These are phyloP conservation scores for Orientallactaga sibirica DNA, from an alignment of 2,797 vertebrate species.

Conservation along the genomic window DNA sequence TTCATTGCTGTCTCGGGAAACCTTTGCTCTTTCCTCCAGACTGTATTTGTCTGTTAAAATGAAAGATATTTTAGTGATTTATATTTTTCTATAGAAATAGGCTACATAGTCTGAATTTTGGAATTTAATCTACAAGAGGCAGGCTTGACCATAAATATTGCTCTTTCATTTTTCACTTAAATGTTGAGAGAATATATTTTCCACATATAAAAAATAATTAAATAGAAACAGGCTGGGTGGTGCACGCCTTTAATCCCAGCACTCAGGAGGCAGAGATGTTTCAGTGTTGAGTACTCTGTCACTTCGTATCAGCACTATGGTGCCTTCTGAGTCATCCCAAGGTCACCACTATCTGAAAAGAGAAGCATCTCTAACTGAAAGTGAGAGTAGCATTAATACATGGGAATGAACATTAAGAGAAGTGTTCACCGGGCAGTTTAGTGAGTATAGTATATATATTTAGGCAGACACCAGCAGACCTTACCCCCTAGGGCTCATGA, in stretches of 20 bases:
- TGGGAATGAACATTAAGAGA: too few species aligned
- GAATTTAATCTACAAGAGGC: constrained; percentile 50
- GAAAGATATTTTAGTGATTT: constrained; percentile 65
- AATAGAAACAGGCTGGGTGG: not conserved
- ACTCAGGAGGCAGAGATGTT: too few species aligned
- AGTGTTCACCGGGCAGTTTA: too few species aligned
- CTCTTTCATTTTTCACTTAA: constrained; percentile 57
- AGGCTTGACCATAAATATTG: constrained; percentile 59
- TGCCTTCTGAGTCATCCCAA: too few species aligned
- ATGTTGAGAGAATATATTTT: constrained; percentile 55
- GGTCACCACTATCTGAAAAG: too few species aligned
- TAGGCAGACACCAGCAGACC: too few species aligned
- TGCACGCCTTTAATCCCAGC: too few species aligned
- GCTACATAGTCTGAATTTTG: constrained; percentile 37
- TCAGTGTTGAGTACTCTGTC: not conserved
- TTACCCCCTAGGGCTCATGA: too few species aligned
- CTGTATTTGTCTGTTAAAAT: constrained; percentile 32
- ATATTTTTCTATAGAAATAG: constrained; percentile 59
- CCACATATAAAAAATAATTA: constrained; percentile 40
- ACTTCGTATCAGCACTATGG: too few species aligned
- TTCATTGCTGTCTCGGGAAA: constrained; percentile 52
- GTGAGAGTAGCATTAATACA: too few species aligned
- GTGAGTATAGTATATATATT: too few species aligned
- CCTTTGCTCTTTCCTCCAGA: constrained; percentile 52
- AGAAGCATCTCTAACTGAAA: too few species aligned